These are phyloP conservation scores for Pluvianellus socialis DNA, from an alignment of 2,113 vertebrate genomes.

Conservation along the genomic window DNA sequence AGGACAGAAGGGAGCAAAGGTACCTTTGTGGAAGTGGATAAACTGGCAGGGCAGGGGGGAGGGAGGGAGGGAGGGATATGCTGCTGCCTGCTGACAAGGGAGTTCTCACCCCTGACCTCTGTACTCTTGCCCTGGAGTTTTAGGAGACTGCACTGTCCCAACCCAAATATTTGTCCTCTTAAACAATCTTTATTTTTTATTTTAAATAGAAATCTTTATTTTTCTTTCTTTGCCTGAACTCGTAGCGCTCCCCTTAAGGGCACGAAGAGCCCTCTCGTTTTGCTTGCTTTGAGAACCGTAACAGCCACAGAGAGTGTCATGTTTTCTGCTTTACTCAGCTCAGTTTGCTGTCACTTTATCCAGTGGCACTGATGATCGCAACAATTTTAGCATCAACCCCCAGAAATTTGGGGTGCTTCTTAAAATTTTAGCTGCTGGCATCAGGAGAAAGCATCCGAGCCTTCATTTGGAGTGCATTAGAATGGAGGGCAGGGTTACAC, in stretches of 20 bases:
- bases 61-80: neutral
- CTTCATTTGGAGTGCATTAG: neutral
- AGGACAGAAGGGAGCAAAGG: constrained; percentile 14
- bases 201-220: neutral
- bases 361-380: neutral
- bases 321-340: neutral
- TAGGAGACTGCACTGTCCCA: neutral
- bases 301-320: neutral
- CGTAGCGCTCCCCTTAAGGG: neutral
- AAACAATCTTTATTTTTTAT: constrained; percentile 9
- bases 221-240: neutral
- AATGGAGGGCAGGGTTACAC: rapidly evolving
- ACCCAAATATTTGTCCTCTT: constrained; percentile 45
- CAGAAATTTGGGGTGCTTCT: neutral
- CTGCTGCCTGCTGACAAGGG: constrained; percentile 7
- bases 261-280: neutral
- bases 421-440: neutral
- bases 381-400: neutral
- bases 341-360: neutral
- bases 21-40: neutral
- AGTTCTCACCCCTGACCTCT: constrained; percentile 31
- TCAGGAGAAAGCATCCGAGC: neutral
- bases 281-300: neutral
- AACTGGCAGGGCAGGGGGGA: neutral
- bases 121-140: neutral